Conservation (phyloP, 2,888 invertebrate species). For the Crematogaster levior region DNA sequence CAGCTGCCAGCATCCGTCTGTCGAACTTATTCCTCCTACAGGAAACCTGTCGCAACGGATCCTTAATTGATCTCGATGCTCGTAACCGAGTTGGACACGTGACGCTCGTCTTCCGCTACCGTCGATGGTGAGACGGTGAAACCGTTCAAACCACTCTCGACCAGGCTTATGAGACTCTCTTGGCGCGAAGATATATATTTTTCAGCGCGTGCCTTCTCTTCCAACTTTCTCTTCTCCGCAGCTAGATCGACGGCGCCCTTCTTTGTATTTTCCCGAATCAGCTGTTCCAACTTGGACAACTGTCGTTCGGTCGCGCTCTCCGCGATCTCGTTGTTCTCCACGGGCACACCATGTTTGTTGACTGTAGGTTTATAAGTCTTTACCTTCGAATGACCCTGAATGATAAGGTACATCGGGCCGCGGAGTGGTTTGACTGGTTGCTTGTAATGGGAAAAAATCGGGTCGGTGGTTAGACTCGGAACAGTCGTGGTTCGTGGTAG, state of each 20-base stretch:
- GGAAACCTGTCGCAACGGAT: conserved; percentile 9
- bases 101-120: conserved; percentile 67
- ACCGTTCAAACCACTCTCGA: conserved; percentile 78
- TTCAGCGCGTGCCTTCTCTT: conserved; percentile 65
- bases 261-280: conserved; percentile 76
- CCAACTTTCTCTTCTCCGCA: conserved; percentile 60
- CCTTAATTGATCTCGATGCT: conserved; percentile 72
- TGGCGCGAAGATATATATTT: conserved; percentile 60
- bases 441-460: conserved; percentile 88
- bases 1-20: conserved; percentile 13
- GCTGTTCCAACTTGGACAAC: conserved; percentile 78
- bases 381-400: conserved; percentile 94
- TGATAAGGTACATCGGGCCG: conserved; percentile 91
- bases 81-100: conserved; percentile 70
- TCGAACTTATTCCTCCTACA: conserved; percentile 17
- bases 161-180: conserved; percentile 75
- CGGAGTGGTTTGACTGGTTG: conserved; percentile 88
- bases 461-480: conserved; percentile 88
- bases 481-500: conserved; percentile 86
- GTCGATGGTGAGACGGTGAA: conserved; percentile 73
- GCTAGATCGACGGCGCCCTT: conserved; percentile 45
- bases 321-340: conserved; percentile 71
- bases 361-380: conserved; percentile 91
- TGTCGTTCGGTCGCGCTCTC: conserved; percentile 70
- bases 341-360: conserved; percentile 72